These are phyloP conservation scores for Drosophila teissieri DNA, from an alignment of 1,140 invertebrate species.

Conservation along the genomic window DNA sequence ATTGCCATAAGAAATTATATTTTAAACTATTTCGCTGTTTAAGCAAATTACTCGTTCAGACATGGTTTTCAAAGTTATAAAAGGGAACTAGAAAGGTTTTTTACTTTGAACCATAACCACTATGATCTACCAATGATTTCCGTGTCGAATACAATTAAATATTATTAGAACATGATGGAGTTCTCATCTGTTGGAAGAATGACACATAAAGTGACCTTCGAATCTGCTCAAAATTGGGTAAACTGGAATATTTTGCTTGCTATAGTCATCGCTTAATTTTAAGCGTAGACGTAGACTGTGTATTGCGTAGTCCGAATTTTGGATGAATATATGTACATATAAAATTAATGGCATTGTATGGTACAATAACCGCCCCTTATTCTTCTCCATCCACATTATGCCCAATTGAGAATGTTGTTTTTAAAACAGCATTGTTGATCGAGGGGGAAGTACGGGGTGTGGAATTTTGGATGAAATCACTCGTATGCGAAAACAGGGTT, in stretches of 20 bases:
- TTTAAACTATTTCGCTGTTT: too few species aligned
- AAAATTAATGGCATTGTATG: conserved; percentile 56
- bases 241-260: conserved; percentile 48
- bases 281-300: conserved; percentile 11
- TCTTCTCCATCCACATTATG: conserved; percentile 1
- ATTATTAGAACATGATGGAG: conserved; percentile 52
- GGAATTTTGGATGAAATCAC: conserved; percentile 57
- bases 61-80: too few species aligned
- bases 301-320: conserved; percentile 72
- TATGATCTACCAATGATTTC: background rate
- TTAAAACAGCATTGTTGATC: conserved; percentile 41
- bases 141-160: conserved; percentile 15
- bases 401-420: conserved; percentile 64
- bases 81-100: background rate
- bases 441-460: conserved; percentile 5
- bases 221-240: conserved; percentile 39
- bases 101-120: background rate
- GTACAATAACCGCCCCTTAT: conserved; percentile 18
- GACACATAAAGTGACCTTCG: conserved; percentile 64
- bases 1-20: too few species aligned
- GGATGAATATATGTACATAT: conserved; percentile 55
- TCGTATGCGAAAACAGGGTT: conserved; percentile 60
- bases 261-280: conserved; percentile 62
- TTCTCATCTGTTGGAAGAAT: conserved; percentile 12
- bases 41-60: too few species aligned